A percentile compares a stretch with the other conserved stretches of the same genome.
These are phyloP conservation scores for Rhinogobio ventralis DNA, from an alignment of 2,797 vertebrate species.

Conservation along the genomic window DNA sequence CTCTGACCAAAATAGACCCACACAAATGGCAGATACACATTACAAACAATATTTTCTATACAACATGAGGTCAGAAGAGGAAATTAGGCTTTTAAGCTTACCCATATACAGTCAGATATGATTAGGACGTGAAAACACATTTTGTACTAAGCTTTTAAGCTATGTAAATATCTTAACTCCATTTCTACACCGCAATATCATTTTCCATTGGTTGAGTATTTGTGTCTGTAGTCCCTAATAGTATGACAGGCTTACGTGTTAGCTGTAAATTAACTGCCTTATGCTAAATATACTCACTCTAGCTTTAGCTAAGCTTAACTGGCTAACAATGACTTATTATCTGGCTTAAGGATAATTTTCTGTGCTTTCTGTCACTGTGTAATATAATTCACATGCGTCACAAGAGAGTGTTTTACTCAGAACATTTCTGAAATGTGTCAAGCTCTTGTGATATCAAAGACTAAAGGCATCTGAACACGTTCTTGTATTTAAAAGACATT, in stretches of 20 bases:
- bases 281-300: slow-evolving; percentile 40
- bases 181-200: slow-evolving; percentile 10
- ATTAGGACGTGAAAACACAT: neutral
- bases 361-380: slow-evolving; percentile 3
- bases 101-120: slow-evolving; percentile 12
- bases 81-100: neutral
- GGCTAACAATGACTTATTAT: slow-evolving; percentile 37
- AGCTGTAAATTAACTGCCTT: slow-evolving; percentile 28
- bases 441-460: neutral
- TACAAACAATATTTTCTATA: slow-evolving; percentile 49
- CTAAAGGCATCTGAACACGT: neutral
- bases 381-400: neutral
- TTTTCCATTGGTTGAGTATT: slow-evolving; percentile 39
- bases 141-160: slow-evolving; percentile 34
- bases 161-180: slow-evolving; percentile 28
- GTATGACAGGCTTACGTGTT: slow-evolving; percentile 29
- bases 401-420: neutral
- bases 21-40: slow-evolving; percentile 31
- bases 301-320: slow-evolving; percentile 33
- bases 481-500: neutral
- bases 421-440: neutral
- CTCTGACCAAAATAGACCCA: slow-evolving; percentile 74
- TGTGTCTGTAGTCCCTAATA: slow-evolving; percentile 30
- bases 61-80: slow-evolving; percentile 58
- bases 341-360: slow-evolving; percentile 37